Conservation (phyloP, 2,888 invertebrate genomes). For the Copidosoma aretas region DNA sequence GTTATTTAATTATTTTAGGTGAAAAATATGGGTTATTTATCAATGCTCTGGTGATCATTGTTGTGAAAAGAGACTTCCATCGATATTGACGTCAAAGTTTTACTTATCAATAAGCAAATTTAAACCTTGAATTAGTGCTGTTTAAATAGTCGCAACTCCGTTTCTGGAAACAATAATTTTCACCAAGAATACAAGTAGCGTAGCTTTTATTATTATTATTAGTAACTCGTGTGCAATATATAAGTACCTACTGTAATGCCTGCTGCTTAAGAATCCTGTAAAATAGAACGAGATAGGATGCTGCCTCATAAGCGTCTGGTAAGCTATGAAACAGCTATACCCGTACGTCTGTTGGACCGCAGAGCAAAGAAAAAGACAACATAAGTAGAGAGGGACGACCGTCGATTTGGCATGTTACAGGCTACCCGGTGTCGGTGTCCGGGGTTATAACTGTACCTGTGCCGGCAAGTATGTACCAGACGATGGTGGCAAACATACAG, state of each 20-base stretch:
- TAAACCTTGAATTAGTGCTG: too few species aligned
- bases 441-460: constrained; percentile 96
- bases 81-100: not conserved
- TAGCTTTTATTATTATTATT: not conserved
- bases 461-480: constrained; percentile 94
- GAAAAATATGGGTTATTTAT: constrained; percentile 11
- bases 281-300: too few species aligned
- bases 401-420: constrained; percentile 61
- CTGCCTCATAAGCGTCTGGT: too few species aligned
- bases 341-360: too few species aligned
- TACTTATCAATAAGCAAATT: too few species aligned
- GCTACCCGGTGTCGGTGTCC: constrained; percentile 83
- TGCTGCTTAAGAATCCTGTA: not conserved
- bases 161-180: not conserved
- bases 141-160: too few species aligned
- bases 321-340: too few species aligned
- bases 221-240: too few species aligned
- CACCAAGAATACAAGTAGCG: not conserved
- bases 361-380: not conserved
- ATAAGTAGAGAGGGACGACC: constrained; percentile 24
- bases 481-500: constrained; percentile 90
- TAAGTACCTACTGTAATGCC: not conserved
- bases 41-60: constrained; percentile 32
- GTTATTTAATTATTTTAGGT: too few species aligned
- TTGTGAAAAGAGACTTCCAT: constrained; percentile 3